Evolutionary conservation across 2,797 vertebrate genomes (phyloP).

Genomic region (Urocyon cinereoargenteus): DNA sequence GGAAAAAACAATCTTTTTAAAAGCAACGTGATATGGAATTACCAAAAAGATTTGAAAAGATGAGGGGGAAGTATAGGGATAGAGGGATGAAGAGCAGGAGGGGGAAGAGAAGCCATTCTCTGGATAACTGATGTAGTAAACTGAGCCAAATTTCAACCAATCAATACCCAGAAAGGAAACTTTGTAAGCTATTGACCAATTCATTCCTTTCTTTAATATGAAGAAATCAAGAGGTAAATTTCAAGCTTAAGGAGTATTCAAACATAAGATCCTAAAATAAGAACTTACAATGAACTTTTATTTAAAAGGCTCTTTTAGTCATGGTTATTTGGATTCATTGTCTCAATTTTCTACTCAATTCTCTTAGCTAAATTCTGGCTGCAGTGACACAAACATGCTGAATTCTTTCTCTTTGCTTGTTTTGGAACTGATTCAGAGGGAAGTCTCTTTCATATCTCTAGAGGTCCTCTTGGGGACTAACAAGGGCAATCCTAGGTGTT

Average conservation of each 20-base stretch:
- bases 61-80: not conserved
- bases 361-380: not conserved
- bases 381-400: not conserved
- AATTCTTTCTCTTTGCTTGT: not conserved
- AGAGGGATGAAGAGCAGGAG: not conserved
- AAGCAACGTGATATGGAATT: not conserved
- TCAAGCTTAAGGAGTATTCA: not conserved
- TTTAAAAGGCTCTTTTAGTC: not conserved
- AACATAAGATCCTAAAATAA: conserved; percentile 2
- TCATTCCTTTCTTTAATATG: conserved; percentile 15
- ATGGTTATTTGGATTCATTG: not conserved
- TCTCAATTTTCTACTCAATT: not conserved
- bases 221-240: conserved; percentile 28
- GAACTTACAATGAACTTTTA: not conserved
- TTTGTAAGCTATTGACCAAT: not conserved
- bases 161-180: not conserved
- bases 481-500: rapidly evolving
- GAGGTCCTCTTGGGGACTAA: not conserved
- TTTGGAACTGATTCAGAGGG: not conserved
- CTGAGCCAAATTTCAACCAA: not conserved
- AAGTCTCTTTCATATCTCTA: not conserved
- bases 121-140: not conserved
- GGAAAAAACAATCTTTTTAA: not conserved
- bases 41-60: not conserved
- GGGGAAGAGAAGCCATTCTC: not conserved